These are phyloP conservation scores for Lethrus apterus DNA, from an alignment of 1,140 invertebrate genomes.

Conservation along the genomic window DNA sequence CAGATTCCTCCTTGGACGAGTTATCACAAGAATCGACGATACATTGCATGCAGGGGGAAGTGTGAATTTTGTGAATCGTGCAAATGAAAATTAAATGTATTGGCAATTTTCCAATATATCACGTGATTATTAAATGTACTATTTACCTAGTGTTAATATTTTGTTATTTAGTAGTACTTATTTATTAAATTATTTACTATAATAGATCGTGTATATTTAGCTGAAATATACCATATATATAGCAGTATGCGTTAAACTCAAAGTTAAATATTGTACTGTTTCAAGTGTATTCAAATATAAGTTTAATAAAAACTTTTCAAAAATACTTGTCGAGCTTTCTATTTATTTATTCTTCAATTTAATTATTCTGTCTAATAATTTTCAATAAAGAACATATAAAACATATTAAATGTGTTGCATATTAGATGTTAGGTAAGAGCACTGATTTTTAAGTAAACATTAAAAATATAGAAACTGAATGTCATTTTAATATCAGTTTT, in stretches of 20 bases:
- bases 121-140: slow-evolving; percentile 35
- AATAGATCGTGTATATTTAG: slow-evolving; percentile 21
- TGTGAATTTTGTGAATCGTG: slow-evolving; percentile 40
- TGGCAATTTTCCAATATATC: slow-evolving; percentile 27
- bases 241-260: slow-evolving; percentile 32
- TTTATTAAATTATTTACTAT: slow-evolving; percentile 32
- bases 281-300: slow-evolving; percentile 29
- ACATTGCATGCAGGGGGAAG: slow-evolving; percentile 70
- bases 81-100: slow-evolving; percentile 15
- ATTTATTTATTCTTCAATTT: not conserved
- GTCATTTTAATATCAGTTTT: too few relatives aligned
- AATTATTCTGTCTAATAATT: not conserved
- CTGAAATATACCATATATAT: slow-evolving; percentile 9
- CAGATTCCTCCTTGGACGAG: slow-evolving; percentile 74
- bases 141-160: slow-evolving; percentile 26
- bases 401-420: not conserved
- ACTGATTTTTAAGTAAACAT: too few relatives aligned
- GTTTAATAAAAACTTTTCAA: slow-evolving; percentile 20
- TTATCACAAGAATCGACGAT: slow-evolving; percentile 72
- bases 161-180: slow-evolving; percentile 34
- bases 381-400: not conserved
- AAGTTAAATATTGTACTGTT: slow-evolving; percentile 33
- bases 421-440: too few relatives aligned
- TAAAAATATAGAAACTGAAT: too few relatives aligned
- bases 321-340: not conserved